phyloP scores from a whole-genome alignment of 2,888 invertebrate species.

The Byasa hedistus region DNA sequence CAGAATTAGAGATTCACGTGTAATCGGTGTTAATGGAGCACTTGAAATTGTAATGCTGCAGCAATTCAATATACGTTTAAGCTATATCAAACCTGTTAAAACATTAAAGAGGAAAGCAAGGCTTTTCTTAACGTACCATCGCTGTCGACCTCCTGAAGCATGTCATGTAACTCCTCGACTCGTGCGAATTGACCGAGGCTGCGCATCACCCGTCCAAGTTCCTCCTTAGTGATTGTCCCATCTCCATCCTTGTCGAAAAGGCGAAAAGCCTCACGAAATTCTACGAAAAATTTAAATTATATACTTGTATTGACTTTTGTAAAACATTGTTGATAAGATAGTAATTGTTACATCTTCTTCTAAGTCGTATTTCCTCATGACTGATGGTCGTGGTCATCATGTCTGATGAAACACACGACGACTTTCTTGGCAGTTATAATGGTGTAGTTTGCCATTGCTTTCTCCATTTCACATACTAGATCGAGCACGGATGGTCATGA shows the following conservation, averaged over 20 bases:
- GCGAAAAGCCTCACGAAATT: slow-evolving; percentile 91
- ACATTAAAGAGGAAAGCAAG: background rate
- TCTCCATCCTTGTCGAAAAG: slow-evolving; percentile 94
- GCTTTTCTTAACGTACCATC: slow-evolving; percentile 80
- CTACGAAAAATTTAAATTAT: slow-evolving; percentile 62
- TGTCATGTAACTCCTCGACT: slow-evolving; percentile 91
- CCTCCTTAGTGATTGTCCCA: slow-evolving; percentile 92
- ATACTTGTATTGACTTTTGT: background rate
- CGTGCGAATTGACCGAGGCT: slow-evolving; percentile 92
- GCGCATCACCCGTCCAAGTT: slow-evolving; percentile 91
- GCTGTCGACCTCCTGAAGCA: slow-evolving; percentile 90
- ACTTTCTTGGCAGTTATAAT: too few species aligned
- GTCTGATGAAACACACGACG: too few species aligned
- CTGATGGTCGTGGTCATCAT: too few species aligned
- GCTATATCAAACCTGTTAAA: background rate
- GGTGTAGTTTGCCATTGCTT: too few species aligned
- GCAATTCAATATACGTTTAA: background rate
- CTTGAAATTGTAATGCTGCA: too few species aligned
- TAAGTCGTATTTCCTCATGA: too few species aligned
- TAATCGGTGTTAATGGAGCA: too few species aligned
- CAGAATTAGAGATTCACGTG: too few species aligned
- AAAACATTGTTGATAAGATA: background rate
- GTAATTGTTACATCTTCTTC: too few species aligned
- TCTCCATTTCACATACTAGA: too few species aligned
- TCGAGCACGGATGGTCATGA: too few species aligned